Evolutionary conservation across 2,797 vertebrate genomes (phyloP), one percentile per base, ranked within the genome.

Genomic region (Cossypha niveicapilla): DNA sequence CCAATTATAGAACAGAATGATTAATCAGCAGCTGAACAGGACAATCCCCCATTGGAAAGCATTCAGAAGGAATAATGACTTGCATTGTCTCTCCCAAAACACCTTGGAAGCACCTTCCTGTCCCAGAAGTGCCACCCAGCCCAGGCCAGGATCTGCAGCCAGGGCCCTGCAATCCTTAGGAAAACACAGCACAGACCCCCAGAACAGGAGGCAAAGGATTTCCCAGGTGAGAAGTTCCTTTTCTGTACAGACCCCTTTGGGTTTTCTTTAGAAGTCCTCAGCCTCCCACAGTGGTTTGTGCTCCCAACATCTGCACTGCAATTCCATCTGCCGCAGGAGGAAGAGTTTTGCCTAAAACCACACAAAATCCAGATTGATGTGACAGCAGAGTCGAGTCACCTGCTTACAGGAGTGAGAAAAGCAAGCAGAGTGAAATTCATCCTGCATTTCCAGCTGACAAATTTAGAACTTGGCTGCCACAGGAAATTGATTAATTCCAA

Each of bases 11-110:
- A 37, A n/a, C 9, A 34, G 44, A 32, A 51, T 7, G 32, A 72
- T 51, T 42, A 18, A 74, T n/a, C 42, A 65, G 80, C 47, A 54
- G 73, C 61, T 28, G 42, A 54, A 68, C 1, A 7, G 37, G 48
- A 45, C 44, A 56, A 13, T 6, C 14, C 7, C 11, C 25, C 1
- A 1, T 0, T 23, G 66, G 56, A 61, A 65, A 45, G 45, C 2
- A 32, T 23, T 67, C 56, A 32, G 21, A 10, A 9, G 19, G 39
- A 79, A 9, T 10, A 10, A 19, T 0, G 0, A 39, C 41, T 21
- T 15, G 27, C 12, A 6, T 0, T 58, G 42, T 30, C 24, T 44
- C 66, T 87, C 56, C 44, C 42, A 27, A 54, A 73, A 48, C 35
- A 19, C 35, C 47, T 14, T 4, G 14, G 32, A 83, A 79, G 39